Evolutionary conservation across 2,888 invertebrate genomes (phyloP), one percentile per base, ranked within the genome.

Genomic region (Ditula angustiorana): DNA sequence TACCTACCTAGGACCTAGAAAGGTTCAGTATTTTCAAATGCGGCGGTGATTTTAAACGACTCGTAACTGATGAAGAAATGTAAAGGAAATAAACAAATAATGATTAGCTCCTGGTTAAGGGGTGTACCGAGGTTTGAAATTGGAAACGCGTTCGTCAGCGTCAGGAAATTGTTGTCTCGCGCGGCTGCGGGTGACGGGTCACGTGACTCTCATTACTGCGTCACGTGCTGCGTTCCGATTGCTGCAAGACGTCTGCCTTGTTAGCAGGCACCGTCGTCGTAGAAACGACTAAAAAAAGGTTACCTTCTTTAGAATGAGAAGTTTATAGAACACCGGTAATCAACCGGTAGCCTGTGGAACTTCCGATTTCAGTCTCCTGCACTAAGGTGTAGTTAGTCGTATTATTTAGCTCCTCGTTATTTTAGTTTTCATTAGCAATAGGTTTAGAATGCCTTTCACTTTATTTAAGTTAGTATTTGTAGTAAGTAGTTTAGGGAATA

Each of bases 111-210:
- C 23, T 33, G 13, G 33, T 41, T 35, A 83, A 86, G 86, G 82
- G 83, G 87, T 78, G 85, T 85, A 88, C 83, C 85, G 86, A 86
- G 82, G 86, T 88, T 82, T 89, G 86, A 90, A 90, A 91, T 89
- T 90, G 88, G 87, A 88, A 88, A 83, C 85, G 85, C 83, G 85
- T 86, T 86, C 86, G 82, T 88, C 88, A 85, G 83, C 72, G 75
- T 76, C 83, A 87, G 89, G 87, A 90, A 90, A 90, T 90, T 88
- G 88, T 86, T 80, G 86, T 85, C 81, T 83, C 82, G 82, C 78
- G 71, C 70, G 77, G 70, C 72, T 76, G 77, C 49, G 60, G 75
- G 71, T 82, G 85, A 81, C 84, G 80, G 77, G 77, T 82, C 81
- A 83, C 83, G 85, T 83, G 81, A 81, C 79, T 52, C 86, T 86